These are phyloP conservation scores for Indri indri DNA, from an alignment of 2,113 vertebrate genomes.

Conservation along the genomic window DNA sequence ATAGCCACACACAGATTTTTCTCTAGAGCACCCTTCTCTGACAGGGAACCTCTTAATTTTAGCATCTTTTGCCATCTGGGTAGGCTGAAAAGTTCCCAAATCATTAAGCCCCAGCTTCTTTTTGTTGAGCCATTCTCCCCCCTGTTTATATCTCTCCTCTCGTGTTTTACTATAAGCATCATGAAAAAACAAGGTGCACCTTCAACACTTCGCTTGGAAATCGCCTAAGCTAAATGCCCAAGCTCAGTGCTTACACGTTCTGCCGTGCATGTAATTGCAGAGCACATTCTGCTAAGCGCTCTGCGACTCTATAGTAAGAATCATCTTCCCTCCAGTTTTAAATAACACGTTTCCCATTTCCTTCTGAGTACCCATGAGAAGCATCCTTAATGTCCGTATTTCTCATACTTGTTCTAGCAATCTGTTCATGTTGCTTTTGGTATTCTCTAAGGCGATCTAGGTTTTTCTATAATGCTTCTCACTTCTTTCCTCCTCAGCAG, in stretches of 20 bases:
- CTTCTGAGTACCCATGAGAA: not conserved
- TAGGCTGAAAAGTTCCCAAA: not conserved
- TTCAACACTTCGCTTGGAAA: not conserved
- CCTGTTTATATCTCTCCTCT: not conserved
- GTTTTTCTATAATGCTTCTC: not conserved
- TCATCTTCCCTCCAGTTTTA: not conserved
- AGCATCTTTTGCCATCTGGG: not conserved
- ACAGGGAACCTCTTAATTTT: not conserved
- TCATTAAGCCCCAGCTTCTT: not conserved
- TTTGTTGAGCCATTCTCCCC: not conserved
- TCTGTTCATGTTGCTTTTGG: not conserved
- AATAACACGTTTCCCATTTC: not conserved
- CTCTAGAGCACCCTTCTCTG: not conserved
- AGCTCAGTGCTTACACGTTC: not conserved
- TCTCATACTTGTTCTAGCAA: not conserved
- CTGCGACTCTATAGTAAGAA: not conserved
- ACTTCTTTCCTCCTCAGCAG: not conserved
- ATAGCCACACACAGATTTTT: not conserved
- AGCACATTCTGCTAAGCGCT: not conserved
- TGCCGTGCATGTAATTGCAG: not conserved
- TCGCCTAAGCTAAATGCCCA: not conserved
- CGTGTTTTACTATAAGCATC: not conserved
- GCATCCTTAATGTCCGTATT: not conserved
- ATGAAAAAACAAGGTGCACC: not conserved
- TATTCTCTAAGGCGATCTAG: not conserved